These are phyloP conservation scores for Chrysomela aeneicollis DNA, from an alignment of 2,888 invertebrate genomes.

Conservation along the genomic window DNA sequence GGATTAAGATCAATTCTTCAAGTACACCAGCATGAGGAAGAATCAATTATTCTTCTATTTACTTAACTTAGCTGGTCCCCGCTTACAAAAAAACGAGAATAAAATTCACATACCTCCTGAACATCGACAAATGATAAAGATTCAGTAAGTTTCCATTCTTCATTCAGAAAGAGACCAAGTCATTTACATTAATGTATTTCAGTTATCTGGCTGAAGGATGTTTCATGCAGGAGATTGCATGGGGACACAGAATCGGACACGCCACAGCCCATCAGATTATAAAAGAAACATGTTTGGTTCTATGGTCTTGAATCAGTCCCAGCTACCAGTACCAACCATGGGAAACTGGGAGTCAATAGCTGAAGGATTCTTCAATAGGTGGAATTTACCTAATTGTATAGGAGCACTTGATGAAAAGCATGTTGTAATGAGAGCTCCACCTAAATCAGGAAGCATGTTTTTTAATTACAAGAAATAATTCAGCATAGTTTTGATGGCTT, in stretches of 20 bases:
- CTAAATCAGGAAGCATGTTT: constrained; percentile 6
- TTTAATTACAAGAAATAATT: constrained; percentile 2
- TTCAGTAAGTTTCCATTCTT: constrained; percentile 1
- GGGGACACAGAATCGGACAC: constrained; percentile 19
- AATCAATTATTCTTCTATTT: constrained; percentile 4
- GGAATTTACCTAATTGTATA: constrained; percentile 11
- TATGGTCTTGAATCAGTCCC: constrained; percentile 8
- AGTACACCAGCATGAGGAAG: constrained; percentile 1
- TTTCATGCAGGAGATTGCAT: constrained; percentile 19
- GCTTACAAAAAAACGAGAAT: neutral
- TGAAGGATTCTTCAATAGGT: constrained; percentile 13
- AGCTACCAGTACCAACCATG: neutral
- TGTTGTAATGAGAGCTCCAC: constrained; percentile 3
- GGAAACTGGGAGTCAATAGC: constrained; percentile 11
- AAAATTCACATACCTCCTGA: constrained; percentile 1
- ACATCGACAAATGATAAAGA: constrained; percentile 5
- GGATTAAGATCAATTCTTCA: neutral
- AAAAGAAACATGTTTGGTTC: constrained; percentile 9
- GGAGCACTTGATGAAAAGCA: constrained; percentile 8
- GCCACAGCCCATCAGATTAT: constrained; percentile 21
- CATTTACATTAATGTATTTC: too few relatives aligned
- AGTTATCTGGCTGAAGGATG: too few relatives aligned
- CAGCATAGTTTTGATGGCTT: constrained; percentile 44
- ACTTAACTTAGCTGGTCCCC: neutral
- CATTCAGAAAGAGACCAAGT: neutral